Conservation (phyloP, 2,113 vertebrate genomes). For the Rhizomys pruinosus region DNA sequence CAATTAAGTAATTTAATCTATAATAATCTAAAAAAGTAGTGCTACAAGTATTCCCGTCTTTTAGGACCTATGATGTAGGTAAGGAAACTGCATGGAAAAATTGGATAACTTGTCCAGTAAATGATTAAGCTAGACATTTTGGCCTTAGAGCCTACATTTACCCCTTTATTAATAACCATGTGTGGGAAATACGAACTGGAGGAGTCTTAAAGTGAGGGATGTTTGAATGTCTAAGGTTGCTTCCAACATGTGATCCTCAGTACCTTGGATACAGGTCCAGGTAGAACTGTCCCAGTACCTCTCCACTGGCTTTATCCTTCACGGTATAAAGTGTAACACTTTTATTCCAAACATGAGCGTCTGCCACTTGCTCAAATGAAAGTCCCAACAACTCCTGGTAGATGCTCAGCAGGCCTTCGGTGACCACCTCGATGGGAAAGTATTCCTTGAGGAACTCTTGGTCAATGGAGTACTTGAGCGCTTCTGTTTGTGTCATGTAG, state of each 20-base stretch:
- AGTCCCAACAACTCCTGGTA: constrained; percentile 96
- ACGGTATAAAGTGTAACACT: constrained; percentile 91
- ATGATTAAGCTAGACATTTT: not conserved
- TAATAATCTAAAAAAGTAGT: not conserved
- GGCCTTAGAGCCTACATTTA: constrained; percentile 16
- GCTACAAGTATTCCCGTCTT: not conserved
- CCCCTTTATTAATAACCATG: not conserved
- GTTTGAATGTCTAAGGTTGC: not conserved
- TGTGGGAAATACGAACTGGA: not conserved
- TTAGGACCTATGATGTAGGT: not conserved
- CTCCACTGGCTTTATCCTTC: constrained; percentile 88
- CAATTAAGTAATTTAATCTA: constrained; percentile 39
- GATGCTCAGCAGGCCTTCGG: constrained; percentile 92
- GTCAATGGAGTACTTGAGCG: constrained; percentile 93
- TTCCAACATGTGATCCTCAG: not conserved
- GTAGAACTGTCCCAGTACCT: constrained; percentile 95
- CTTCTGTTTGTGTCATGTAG: constrained; percentile 95
- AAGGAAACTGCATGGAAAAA: constrained; percentile 21
- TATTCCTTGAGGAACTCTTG: constrained; percentile 96
- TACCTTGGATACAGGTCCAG: constrained; percentile 96
- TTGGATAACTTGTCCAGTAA: not conserved
- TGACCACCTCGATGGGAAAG: constrained; percentile 94
- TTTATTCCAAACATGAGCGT: constrained; percentile 92
- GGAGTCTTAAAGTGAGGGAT: not conserved
- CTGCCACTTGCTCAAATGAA: constrained; percentile 88